Evolutionary conservation across 2,888 invertebrate genomes (phyloP), one percentile per base, ranked within the genome.

Genomic region (Hetaerina titia): DNA sequence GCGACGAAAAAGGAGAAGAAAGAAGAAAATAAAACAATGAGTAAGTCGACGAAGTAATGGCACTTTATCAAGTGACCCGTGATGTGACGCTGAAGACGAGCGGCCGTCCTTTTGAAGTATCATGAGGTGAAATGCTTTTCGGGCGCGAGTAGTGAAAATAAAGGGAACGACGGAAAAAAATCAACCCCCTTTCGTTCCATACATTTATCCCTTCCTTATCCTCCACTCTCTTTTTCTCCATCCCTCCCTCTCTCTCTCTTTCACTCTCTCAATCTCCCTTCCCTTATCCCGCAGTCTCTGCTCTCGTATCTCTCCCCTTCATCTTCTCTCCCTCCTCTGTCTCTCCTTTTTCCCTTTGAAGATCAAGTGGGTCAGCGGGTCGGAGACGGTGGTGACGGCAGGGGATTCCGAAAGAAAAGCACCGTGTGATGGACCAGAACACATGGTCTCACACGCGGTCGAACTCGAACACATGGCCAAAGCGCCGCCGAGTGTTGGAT

Each of bases 21-120:
- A 81, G 60, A 5, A 31, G 31, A 81, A 81, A 2, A 81, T 31
- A 81, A 81, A 81, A 81, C 25, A 81, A 81, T 7, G 25, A 81
- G 45, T 45, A 25, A 81, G 81, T 31, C 81, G 81, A 13, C 92
- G 22, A 92, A 64, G 64, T 92, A 92, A 92, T 92, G 74, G 92
- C 69, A 56, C 92, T 92, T 69, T 69, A 57, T 64, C 92, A 69
- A 69, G 92, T 92, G 92, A 92, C 92, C 92, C 92, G 45, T 92
- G 56, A 92, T 69, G 90, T 90, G 89, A 45, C 90, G 64, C 45
- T 64, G 31, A 64, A 64, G n/a, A 64, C 31, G 90, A 22, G 64
- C 11, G 19, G 69, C n/a, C 25, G 13, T 64, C 69, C 69, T 69
- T 92, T 92, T 92, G 92, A 92, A 74, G 92, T 92, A 69, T 69